Evolutionary conservation across 1,140 invertebrate genomes (phyloP).

Genomic region (Elysia chlorotica): DNA sequence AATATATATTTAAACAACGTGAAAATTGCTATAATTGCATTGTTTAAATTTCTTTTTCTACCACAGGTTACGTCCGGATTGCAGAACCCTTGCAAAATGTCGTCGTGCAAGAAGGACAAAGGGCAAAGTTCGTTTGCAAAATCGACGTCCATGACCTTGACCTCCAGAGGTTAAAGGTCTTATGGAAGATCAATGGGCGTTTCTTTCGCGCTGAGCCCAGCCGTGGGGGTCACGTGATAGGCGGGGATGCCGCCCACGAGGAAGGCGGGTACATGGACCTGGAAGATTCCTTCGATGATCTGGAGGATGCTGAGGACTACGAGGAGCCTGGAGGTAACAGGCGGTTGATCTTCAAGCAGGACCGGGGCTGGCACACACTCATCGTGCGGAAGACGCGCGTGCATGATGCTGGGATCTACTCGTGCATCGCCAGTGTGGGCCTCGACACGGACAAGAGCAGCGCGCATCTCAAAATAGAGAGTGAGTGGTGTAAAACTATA

Average conservation of each 20-base stretch:
- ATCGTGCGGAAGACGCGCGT: conserved; percentile 93
- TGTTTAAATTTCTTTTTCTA: too few species aligned
- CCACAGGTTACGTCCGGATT: conserved; percentile 31
- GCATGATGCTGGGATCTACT: conserved; percentile 91
- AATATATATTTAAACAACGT: too few species aligned
- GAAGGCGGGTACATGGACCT: too few species aligned
- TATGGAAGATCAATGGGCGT: conserved; percentile 40
- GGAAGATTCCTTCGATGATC: too few species aligned
- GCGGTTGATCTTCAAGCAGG: conserved; percentile 51
- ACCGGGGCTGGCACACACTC: conserved; percentile 66
- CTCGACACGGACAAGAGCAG: conserved; percentile 81
- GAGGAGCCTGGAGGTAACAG: conserved; percentile 74
- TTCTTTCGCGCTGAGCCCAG: too few species aligned
- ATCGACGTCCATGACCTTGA: conserved; percentile 24
- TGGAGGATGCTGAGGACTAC: too few species aligned
- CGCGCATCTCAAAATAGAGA: conserved; percentile 89
- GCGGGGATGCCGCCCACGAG: too few species aligned
- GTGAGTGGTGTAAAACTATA: conserved; percentile 63
- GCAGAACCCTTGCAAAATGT: conserved; percentile 29
- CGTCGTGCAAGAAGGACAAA: conserved; percentile 28
- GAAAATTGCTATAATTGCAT: too few species aligned
- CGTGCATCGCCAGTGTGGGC: conserved; percentile 87
- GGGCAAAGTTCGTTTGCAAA: conserved; percentile 36
- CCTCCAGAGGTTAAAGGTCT: conserved; percentile 28
- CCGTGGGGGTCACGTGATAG: too few species aligned